Conservation (phyloP, 2,797 vertebrate genomes). For the Etheostoma perlongum region DNA sequence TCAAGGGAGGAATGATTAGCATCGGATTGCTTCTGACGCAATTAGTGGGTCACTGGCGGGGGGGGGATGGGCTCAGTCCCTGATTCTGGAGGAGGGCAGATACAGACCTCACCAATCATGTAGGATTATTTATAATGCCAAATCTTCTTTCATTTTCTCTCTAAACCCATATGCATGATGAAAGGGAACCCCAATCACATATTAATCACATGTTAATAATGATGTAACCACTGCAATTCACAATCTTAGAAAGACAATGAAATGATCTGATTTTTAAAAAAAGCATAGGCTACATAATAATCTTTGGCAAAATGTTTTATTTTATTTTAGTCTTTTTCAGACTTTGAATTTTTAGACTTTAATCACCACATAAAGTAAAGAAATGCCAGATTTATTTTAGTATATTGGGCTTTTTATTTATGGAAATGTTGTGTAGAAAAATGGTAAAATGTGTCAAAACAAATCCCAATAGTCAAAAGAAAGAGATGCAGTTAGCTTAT, state of each 20-base stretch:
- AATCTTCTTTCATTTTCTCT: background rate
- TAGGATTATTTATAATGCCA: constrained; percentile 6
- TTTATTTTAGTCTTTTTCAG: too few relatives aligned
- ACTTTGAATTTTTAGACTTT: too few relatives aligned
- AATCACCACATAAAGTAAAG: background rate
- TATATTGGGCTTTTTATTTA: too few relatives aligned
- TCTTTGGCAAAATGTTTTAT: too few relatives aligned
- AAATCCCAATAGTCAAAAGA: too few relatives aligned
- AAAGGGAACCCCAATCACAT: background rate
- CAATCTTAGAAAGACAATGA: background rate
- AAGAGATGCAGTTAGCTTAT: too few relatives aligned
- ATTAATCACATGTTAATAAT: too few relatives aligned
- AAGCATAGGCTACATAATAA: too few relatives aligned
- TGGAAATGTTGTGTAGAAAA: background rate
- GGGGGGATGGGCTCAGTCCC: constrained; percentile 30
- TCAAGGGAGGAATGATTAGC: constrained; percentile 58
- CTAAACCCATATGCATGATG: background rate
- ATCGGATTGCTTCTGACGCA: constrained; percentile 52
- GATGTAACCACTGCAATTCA: too few relatives aligned
- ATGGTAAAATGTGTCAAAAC: too few relatives aligned
- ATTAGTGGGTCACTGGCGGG: constrained; percentile 65
- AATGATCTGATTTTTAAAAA: background rate
- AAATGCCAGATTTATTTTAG: background rate
- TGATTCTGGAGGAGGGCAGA: background rate
- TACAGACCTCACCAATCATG: constrained; percentile 2